Evolutionary conservation across 2,888 invertebrate genomes (phyloP), one percentile per base, ranked within the genome.

Genomic region (Oligia strigilis): DNA sequence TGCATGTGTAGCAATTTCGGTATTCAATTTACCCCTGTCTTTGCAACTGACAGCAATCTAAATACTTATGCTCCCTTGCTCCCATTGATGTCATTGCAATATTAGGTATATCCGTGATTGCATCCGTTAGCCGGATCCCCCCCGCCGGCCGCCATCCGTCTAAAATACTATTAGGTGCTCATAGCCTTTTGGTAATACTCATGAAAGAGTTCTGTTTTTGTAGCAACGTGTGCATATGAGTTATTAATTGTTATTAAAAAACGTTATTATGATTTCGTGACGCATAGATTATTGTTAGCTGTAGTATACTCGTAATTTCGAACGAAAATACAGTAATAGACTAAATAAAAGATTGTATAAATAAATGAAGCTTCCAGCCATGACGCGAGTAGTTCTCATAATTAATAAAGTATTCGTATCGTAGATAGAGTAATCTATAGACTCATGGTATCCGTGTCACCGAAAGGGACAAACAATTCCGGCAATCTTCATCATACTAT

Each of bases 361-460:
- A 52, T 52, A 40, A 69, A 23, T 14, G 0, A 19, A 23, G 11
- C 40, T 52, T 75, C 43, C 40, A 52, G n/a, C 23, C 43, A 43
- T 29, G 43, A 29, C 29, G 23, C 23, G 9, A 55, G 23, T 29
- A n/a, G 29, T 43, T 23, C 29, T 46, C 23, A 43, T 73, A 19
- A 73, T 72, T 72, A 72, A 52, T 75, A 72, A 75, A 52, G 52
- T 73, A 55, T 60, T 36, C 60, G n/a, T 29, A 29, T 29, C 29
- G 29, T 29, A 29, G 29, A 29, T 29, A 29, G 29, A 29, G 29
- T 29, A 29, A 29, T 29, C 29, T 29, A 29, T 29, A 29, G 29
- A 29, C 29, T 29, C 29, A 29, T 29, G 29, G 29, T 29, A 29
- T 29, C 29, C 1, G 29, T 29, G 29, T 29, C 29, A 29, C 29